These are phyloP conservation scores for Anarhynchus alexandrinus DNA, from an alignment of 2,113 vertebrate species.

Conservation along the genomic window DNA sequence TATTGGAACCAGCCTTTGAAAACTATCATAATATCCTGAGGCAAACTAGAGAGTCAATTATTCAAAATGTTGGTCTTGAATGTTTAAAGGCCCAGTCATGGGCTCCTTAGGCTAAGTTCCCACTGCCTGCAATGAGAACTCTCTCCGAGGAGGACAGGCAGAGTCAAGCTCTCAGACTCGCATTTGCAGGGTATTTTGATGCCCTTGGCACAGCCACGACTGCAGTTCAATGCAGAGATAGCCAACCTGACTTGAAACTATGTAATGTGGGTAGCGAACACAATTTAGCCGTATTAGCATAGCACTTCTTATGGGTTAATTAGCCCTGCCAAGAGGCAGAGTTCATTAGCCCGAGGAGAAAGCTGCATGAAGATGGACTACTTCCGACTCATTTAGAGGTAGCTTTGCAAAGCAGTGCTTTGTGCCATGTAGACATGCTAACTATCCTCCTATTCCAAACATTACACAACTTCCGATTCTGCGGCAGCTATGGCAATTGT, in stretches of 20 bases:
- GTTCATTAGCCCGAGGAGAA: slow-evolving; percentile 19
- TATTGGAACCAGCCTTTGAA: slow-evolving; percentile 65
- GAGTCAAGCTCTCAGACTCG: background rate
- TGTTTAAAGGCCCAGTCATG: slow-evolving; percentile 39
- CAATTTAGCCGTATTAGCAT: background rate
- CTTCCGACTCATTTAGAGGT: background rate
- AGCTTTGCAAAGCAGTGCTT: background rate
- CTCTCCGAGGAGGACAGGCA: background rate
- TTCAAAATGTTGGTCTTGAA: slow-evolving; percentile 53
- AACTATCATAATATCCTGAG: slow-evolving; percentile 55
- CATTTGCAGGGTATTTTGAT: background rate
- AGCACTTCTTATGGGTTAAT: background rate
- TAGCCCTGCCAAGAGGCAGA: slow-evolving; percentile 27
- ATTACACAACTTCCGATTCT: background rate
- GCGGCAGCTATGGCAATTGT: background rate
- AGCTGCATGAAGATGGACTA: background rate
- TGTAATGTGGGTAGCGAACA: background rate
- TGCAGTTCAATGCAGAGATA: background rate
- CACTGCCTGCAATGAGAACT: slow-evolving; percentile 8
- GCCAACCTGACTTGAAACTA: slow-evolving; percentile 22
- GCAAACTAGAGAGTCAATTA: slow-evolving; percentile 59
- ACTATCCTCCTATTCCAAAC: background rate
- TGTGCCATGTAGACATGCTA: background rate
- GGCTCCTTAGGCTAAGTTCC: slow-evolving; percentile 36
- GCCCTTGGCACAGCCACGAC: background rate